Conservation (phyloP, 2,888 invertebrate genomes). For the Tachina grossa region DNA sequence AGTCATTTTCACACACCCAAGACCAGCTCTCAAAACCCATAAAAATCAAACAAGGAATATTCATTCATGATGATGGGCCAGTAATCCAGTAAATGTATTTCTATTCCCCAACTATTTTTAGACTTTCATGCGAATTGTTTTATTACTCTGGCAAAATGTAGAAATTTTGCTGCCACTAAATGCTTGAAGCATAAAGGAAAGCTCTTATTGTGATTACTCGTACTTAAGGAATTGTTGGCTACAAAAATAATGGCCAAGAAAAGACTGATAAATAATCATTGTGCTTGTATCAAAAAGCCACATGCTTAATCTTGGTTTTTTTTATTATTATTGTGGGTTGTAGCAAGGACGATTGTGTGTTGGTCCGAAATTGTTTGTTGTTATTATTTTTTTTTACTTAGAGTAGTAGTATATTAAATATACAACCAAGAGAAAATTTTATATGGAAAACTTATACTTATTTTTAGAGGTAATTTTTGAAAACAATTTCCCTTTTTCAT, state of each 20-base stretch:
- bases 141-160: conserved; percentile 4
- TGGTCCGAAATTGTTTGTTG: neutral
- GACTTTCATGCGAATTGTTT: conserved; percentile 31
- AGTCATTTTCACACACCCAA: neutral
- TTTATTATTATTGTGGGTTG: no score
- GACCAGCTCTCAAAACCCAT: neutral
- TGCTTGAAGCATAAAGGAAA: neutral
- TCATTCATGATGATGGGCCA: conserved; percentile 1
- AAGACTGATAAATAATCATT: conserved; percentile 6
- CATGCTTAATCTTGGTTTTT: neutral
- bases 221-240: conserved; percentile 7
- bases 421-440: no score
- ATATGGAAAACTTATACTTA: no score
- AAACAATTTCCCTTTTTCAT: no score
- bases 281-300: neutral
- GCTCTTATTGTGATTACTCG: conserved; percentile 7
- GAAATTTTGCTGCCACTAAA: neutral
- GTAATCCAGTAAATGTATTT: conserved; percentile 32
- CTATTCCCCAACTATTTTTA: neutral
- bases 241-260: neutral
- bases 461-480: no score
- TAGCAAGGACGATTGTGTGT: neutral
- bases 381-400: no score
- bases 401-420: no score
- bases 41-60: neutral